phyloP scores from a whole-genome alignment of 2,888 invertebrate genomes.

The Leptinotarsa juncta region DNA sequence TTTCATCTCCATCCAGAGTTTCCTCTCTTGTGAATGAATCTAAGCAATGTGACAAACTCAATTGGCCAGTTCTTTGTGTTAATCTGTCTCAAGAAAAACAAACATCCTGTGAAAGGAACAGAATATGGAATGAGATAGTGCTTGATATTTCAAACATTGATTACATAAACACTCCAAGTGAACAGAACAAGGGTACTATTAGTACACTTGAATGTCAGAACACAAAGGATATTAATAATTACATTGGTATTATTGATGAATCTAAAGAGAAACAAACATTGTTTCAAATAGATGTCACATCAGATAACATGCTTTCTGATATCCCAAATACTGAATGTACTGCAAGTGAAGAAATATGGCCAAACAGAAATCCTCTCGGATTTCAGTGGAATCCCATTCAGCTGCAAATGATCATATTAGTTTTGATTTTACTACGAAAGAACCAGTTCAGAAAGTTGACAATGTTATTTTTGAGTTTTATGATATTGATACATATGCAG shows the following conservation, averaged over 20 bases:
- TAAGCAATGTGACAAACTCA: too few species aligned
- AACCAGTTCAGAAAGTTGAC: neutral
- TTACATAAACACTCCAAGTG: neutral
- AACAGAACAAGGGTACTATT: neutral
- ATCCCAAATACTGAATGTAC: neutral
- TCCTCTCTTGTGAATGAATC: too few species aligned
- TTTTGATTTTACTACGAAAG: neutral
- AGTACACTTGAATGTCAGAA: neutral
- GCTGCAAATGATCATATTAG: neutral
- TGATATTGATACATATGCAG: neutral
- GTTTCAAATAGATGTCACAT: neutral
- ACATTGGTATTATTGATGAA: neutral
- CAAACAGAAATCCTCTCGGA: neutral
- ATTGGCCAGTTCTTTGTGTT: too few species aligned
- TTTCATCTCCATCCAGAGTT: too few species aligned
- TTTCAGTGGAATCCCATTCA: neutral
- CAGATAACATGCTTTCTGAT: neutral
- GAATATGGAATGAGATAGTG: neutral
- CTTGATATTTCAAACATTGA: neutral
- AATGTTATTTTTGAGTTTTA: neutral
- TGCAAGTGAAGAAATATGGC: neutral
- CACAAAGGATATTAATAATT: neutral
- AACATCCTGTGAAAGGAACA: neutral
- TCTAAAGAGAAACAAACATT: neutral
- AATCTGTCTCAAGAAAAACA: neutral